A percentile compares a stretch with the other conserved stretches of the same genome.
phyloP scores from a whole-genome alignment of 2,888 invertebrate species.

The Drosophila pullipes region DNA sequence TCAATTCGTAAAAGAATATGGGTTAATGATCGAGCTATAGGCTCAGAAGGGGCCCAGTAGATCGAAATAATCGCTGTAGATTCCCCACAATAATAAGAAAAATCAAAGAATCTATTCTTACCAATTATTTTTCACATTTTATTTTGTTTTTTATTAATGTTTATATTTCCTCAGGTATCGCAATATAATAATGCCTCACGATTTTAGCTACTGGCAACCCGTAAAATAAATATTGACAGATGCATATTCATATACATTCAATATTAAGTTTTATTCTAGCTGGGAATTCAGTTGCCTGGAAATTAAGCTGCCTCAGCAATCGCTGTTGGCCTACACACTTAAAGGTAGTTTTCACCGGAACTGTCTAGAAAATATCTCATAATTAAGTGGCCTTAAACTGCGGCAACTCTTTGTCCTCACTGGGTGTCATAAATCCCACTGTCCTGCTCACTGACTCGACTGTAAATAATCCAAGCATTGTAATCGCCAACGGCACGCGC shows the following conservation, averaged over 20 bases:
- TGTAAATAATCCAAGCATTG: slow-evolving; percentile 42
- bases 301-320: slow-evolving; percentile 9
- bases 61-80: neutral
- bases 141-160: neutral
- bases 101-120: neutral
- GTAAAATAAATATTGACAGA: neutral
- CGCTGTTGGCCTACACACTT: slow-evolving; percentile 12
- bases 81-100: neutral
- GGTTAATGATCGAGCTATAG: neutral
- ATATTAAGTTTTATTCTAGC: neutral
- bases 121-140: neutral
- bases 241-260: neutral
- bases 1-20: neutral
- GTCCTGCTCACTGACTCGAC: slow-evolving; percentile 20
- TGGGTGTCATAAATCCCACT: slow-evolving; percentile 32
- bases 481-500: slow-evolving; percentile 71
- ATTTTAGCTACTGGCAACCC: neutral
- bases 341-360: slow-evolving; percentile 38
- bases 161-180: neutral
- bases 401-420: slow-evolving; percentile 51
- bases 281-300: slow-evolving; percentile 8
- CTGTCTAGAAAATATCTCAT: slow-evolving; percentile 58
- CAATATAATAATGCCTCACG: neutral
- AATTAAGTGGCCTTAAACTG: slow-evolving; percentile 55
- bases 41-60: neutral